Base-by-base conservation (phyloP, 2,888 invertebrate genomes). In the Eremobia ochroleuca region DNA sequence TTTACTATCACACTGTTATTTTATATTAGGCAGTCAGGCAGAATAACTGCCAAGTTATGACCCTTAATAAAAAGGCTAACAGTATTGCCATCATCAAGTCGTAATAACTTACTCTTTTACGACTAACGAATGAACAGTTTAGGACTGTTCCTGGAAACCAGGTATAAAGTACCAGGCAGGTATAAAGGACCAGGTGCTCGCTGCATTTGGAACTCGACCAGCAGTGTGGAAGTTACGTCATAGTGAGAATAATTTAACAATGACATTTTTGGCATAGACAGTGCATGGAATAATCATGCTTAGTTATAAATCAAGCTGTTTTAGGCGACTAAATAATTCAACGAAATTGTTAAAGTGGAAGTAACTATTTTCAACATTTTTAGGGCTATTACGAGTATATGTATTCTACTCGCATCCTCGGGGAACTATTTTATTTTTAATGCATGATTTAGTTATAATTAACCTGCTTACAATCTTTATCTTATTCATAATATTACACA, bases 61-160 rank as follows among this genome's bases (percentile, higher is more conserved):
- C 67, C 18, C 62, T 81, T 49, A 70, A 62, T 77, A 61, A 49
- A 68, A 75, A 69, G 46, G 59, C 55, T 82, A 81, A 78, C 66
- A 73, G 55, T 58, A 85, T 68, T 31, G 73, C 78, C 49, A 62
- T 76, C 80, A 83, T 85, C 66, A 75, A 75, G 77, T 64, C 43
- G 59, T 80, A 83, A 79, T 81, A 70, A 78, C 71, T 85, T 77
- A 85, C 59, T 62, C 43, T 68, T 85, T 85, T 85, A 85, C 73
- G 86, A 80, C 43, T 37, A 61, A 82, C 61, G 70, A 80, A 79
- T 85, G 61, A 75, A 46, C 84, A 78, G 74, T 79, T 86, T 86
- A 83, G 75, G 86, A 64, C 18, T 81, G 28, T 83, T 72, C 74
- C 65, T 64, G 72, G 74, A 78, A 66, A 73, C 61, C 61, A 6